Evolutionary conservation across 1,140 invertebrate species (phyloP).

Genomic region (Neuroterus valhalla): DNA sequence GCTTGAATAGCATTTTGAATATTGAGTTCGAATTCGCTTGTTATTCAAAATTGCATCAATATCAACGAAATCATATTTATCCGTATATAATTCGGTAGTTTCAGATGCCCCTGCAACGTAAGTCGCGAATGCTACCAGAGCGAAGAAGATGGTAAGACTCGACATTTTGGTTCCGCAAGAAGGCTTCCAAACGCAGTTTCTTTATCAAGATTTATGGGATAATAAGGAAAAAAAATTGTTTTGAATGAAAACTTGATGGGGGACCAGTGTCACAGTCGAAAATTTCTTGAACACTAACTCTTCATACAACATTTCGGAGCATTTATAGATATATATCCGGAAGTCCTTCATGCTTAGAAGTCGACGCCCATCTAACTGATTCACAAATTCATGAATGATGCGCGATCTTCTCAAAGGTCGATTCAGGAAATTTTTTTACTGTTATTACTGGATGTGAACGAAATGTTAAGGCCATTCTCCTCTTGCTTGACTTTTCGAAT

Average conservation of each 20-base stretch:
- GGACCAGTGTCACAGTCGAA: neutral
- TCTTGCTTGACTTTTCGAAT: neutral
- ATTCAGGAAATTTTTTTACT: slow-evolving; percentile 8
- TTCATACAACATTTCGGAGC: neutral
- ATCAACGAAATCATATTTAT: slow-evolving; percentile 67
- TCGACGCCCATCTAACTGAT: neutral
- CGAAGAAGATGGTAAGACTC: neutral
- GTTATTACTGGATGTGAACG: neutral
- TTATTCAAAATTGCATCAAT: slow-evolving; percentile 47
- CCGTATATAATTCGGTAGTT: slow-evolving; percentile 55
- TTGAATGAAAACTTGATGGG: neutral
- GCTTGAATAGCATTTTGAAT: slow-evolving; percentile 66
- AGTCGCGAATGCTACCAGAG: neutral
- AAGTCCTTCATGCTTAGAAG: slow-evolving; percentile 2
- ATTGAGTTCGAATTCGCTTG: slow-evolving; percentile 45
- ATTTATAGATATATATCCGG: slow-evolving; percentile 16
- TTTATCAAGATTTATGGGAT: too few species aligned
- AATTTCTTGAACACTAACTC: neutral
- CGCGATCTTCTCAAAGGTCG: neutral
- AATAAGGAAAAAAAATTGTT: too few species aligned
- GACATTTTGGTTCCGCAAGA: neutral
- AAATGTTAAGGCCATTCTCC: slow-evolving; percentile 7
- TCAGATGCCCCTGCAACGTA: slow-evolving; percentile 19
- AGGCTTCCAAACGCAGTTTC: neutral
- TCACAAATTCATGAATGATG: neutral